These are phyloP conservation scores for Phyto melanocephala DNA, from an alignment of 2,888 invertebrate species.

Conservation along the genomic window DNA sequence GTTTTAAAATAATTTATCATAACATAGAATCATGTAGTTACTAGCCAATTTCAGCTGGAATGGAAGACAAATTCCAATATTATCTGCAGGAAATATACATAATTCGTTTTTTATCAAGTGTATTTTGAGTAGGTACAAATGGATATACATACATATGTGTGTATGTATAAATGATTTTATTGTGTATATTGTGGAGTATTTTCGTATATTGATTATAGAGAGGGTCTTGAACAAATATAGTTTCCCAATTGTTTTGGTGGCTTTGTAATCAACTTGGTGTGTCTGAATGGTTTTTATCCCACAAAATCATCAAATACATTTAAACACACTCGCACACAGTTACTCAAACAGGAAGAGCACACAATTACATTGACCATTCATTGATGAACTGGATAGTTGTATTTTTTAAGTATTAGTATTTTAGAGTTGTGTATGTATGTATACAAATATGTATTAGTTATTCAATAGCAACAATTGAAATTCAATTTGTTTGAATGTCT, in stretches of 20 bases:
- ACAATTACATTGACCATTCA: conserved; percentile 49
- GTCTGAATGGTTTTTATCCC: conserved; percentile 48
- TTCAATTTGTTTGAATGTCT: conserved; percentile 59
- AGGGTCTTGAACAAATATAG: conserved; percentile 60
- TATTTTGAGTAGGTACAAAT: not conserved
- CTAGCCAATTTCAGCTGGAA: no score
- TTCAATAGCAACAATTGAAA: conserved; percentile 62
- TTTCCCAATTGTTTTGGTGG: conserved; percentile 59
- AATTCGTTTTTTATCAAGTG: not conserved
- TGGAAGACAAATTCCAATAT: no score
- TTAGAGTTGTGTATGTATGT: not conserved
- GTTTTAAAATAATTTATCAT: no score
- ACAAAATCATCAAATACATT: conserved; percentile 32
- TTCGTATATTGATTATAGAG: conserved; percentile 34
- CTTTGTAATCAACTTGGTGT: conserved; percentile 60
- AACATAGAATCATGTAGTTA: no score
- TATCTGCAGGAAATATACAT: no score
- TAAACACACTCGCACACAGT: not conserved
- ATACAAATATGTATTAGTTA: conserved; percentile 38
- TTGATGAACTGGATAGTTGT: conserved; percentile 42
- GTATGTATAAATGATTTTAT: not conserved
- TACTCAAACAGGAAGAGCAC: not conserved
- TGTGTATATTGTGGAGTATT: not conserved
- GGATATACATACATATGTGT: not conserved
- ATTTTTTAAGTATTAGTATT: not conserved